Evolutionary conservation across 1,140 invertebrate species (phyloP).

Genomic region (Drosophila ananassae): DNA sequence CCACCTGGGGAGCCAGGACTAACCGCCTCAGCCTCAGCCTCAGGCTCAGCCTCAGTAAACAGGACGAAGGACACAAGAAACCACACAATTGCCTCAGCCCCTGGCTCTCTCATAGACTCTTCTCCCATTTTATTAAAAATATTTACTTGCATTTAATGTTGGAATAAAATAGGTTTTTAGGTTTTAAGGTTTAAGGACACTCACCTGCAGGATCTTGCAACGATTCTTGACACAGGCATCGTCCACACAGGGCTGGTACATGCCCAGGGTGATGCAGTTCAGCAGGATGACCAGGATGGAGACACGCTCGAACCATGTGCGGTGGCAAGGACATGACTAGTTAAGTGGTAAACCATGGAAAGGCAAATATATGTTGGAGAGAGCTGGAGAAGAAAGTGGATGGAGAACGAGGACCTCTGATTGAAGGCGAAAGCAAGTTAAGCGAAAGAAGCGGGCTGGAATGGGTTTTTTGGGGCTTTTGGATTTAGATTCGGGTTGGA

Average conservation of each 20-base stretch:
- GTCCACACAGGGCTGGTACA: slow-evolving; percentile 99
- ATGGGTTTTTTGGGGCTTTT: not conserved
- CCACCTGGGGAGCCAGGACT: slow-evolving; percentile 19
- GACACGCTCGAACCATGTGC: slow-evolving; percentile 99
- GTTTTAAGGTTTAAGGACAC: slow-evolving; percentile 14
- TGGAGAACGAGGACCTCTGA: slow-evolving; percentile 8
- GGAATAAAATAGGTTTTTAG: no score
- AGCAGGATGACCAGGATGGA: slow-evolving; percentile 99
- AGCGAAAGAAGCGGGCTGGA: slow-evolving; percentile 10
- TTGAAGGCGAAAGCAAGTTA: slow-evolving; percentile 47
- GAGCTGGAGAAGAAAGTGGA: not conserved
- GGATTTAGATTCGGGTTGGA: slow-evolving; percentile 8
- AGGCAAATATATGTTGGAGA: slow-evolving; percentile 1
- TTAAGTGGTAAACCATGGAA: slow-evolving; percentile 49
- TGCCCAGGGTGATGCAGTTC: slow-evolving; percentile 99
- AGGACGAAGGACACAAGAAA: not conserved
- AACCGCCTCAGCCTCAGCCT: not conserved
- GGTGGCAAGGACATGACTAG: slow-evolving; percentile 32
- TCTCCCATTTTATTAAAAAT: not conserved
- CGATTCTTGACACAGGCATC: slow-evolving; percentile 95
- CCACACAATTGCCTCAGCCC: not conserved
- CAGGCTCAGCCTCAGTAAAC: not conserved
- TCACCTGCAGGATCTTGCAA: slow-evolving; percentile 96
- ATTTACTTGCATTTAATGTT: not conserved
- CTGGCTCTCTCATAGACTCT: not conserved